Percentiles rank a stretch among this genome's conserved stretches.
phyloP scores from a whole-genome alignment of 2,797 vertebrate genomes.

The Amblyopsis hoosieri region DNA sequence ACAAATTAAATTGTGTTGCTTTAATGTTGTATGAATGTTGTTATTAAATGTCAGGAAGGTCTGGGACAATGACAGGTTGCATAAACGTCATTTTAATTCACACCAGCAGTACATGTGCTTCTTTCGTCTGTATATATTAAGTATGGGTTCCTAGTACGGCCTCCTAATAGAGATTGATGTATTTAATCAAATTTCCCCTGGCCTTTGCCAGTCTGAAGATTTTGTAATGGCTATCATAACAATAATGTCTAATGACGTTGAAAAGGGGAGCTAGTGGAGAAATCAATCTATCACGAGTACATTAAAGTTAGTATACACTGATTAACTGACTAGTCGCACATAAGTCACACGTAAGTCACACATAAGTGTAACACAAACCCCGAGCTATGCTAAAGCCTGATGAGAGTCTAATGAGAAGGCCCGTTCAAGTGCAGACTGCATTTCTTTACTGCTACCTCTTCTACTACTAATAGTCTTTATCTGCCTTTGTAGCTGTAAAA shows the following conservation, averaged over 20 bases:
- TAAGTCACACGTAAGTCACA: conserved; percentile 56
- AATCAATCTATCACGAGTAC: conserved; percentile 65
- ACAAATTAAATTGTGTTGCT: background rate
- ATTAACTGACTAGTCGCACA: conserved; percentile 53
- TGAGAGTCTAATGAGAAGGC: conserved; percentile 57
- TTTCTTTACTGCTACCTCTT: background rate
- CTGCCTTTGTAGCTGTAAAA: conserved; percentile 26
- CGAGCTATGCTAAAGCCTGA: conserved; percentile 61
- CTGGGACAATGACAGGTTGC: conserved; percentile 35
- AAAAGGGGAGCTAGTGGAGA: conserved; percentile 45
- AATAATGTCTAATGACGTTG: conserved; percentile 59
- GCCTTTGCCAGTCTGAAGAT: conserved; percentile 59
- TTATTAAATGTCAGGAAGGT: conserved; percentile 3
- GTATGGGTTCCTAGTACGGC: conserved; percentile 18
- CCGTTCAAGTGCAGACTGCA: conserved; percentile 28
- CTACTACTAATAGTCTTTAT: conserved; percentile 14
- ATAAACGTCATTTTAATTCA: conserved; percentile 59
- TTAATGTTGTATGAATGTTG: background rate
- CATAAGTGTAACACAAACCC: conserved; percentile 58
- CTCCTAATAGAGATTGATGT: conserved; percentile 71
- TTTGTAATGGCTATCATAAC: conserved; percentile 69
- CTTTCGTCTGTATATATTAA: conserved; percentile 44
- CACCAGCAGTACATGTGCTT: conserved; percentile 39
- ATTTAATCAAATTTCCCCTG: conserved; percentile 72
- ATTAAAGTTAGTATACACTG: conserved; percentile 60